These are phyloP conservation scores for Discoglossus pictus DNA, from an alignment of 2,797 vertebrate species.

Conservation along the genomic window DNA sequence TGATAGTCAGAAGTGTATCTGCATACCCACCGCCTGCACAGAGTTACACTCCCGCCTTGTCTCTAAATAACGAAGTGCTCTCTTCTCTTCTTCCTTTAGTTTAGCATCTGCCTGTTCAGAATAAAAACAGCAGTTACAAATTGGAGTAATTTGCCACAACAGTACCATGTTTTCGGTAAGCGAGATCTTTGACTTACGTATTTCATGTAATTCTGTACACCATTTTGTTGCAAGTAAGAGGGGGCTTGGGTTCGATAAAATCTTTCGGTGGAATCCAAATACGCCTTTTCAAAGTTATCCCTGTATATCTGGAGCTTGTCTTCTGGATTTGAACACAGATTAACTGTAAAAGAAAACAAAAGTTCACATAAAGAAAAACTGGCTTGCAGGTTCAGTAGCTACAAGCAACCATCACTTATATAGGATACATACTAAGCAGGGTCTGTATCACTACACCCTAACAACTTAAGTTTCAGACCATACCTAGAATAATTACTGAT, in stretches of 20 bases:
- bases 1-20: conserved; percentile 4
- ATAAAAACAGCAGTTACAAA: conserved; percentile 64
- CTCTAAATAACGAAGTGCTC: conserved; percentile 94
- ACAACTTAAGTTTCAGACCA: too few species aligned
- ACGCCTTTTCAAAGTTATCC: conserved; percentile 98
- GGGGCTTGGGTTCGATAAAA: conserved; percentile 97
- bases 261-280: conserved; percentile 94
- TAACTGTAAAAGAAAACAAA: conserved; percentile 80
- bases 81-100: conserved; percentile 97
- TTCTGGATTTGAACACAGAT: conserved; percentile 94
- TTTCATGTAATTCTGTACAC: conserved; percentile 99
- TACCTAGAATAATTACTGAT: too few species aligned
- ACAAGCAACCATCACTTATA: too few species aligned
- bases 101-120: conserved; percentile 93
- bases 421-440: too few species aligned
- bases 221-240: conserved; percentile 93
- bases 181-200: conserved; percentile 81
- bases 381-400: too few species aligned
- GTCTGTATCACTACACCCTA: too few species aligned
- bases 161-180: background rate
- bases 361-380: background rate
- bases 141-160: too few species aligned
- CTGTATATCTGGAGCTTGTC: conserved; percentile 98
- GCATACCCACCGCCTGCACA: conserved; percentile 89
- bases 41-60: conserved; percentile 97